phyloP scores from a whole-genome alignment of 1,140 invertebrate genomes.

The Tribolium madens region DNA sequence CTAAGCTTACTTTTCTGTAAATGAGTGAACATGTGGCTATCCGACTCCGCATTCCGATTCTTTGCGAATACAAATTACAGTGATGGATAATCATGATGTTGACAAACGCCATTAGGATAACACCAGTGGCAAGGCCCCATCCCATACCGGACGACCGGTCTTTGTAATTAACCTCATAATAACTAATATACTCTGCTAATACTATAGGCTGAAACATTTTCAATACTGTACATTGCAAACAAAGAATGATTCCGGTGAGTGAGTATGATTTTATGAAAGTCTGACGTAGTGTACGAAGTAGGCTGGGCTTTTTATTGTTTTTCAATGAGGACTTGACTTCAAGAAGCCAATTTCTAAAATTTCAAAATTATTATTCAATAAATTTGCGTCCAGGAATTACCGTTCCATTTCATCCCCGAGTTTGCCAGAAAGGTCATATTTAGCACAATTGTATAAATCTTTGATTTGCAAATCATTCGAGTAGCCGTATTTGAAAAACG shows the following conservation, averaged over 20 bases:
- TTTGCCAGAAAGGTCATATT: conserved; percentile 70
- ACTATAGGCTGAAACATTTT: conserved; percentile 58
- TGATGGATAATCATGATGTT: conserved; percentile 66
- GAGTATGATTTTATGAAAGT: conserved; percentile 63
- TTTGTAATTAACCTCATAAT: conserved; percentile 58
- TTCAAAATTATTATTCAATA: conserved; percentile 1
- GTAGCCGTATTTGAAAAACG: conserved; percentile 76
- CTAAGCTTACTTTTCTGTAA: conserved; percentile 68
- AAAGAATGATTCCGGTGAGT: conserved; percentile 57
- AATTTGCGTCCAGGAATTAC: conserved; percentile 63
- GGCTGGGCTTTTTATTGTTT: conserved; percentile 47
- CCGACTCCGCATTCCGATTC: conserved; percentile 70
- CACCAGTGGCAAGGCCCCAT: conserved; percentile 66
- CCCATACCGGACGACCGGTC: conserved; percentile 58
- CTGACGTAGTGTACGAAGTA: conserved; percentile 62
- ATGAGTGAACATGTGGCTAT: conserved; percentile 70
- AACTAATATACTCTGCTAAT: conserved; percentile 64
- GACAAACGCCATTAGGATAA: conserved; percentile 65
- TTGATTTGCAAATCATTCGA: conserved; percentile 76
- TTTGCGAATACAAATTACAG: conserved; percentile 63
- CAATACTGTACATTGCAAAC: conserved; percentile 58
- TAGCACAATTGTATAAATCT: conserved; percentile 78
- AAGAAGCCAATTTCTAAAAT: conserved; percentile 67
- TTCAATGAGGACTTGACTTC: conserved; percentile 65
- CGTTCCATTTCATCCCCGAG: conserved; percentile 74